Base-by-base conservation (phyloP, 1,140 invertebrate genomes). In the Charaxes varanes region DNA sequence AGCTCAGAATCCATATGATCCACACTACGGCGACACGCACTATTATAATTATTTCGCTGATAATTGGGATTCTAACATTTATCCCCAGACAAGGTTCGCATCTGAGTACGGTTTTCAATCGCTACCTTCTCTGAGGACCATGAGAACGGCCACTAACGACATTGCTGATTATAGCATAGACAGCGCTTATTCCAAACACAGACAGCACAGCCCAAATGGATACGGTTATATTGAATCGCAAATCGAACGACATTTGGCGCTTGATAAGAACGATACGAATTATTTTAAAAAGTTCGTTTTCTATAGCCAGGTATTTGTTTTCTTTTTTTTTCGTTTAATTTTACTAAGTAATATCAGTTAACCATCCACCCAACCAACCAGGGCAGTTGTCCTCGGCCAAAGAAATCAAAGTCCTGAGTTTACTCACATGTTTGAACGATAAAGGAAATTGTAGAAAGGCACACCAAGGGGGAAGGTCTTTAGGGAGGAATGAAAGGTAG, bases 41-140 rank as follows among this genome's bases (percentile, higher is more conserved):
- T 97, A 92, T 64, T 99, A 99, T 67, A 94, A 96, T 58, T 97
- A 99, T 66, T 10, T 90, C 0, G 76, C 77, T 38, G 91, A 98
- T 65, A 88, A 90, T 28, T 99, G 96, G 95, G 76, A 93, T 47
- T 85, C 89, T 8, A 88, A 85, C 23, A 90, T 87, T 4, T 98
- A 92, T 77, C 93, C 93, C 0, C 87, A 86, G 6, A 89, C 95
- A 0, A 87, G 97, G 48, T 98, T 99, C 79, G 89, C 92, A 8
- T 97, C 97, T 0, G 98, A 99, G 78, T 99, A 97, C 72, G 98
- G 98, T 6, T 93, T 96, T 51, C 96, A 99, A 74, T 94, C 96
- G 2, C 85, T 94, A 21, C 95, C 97, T 0, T 90, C 90, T 3
- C 70, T 90, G 6, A 71, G 83, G 14, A 89, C 92, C 2, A 79